Base-by-base conservation (phyloP, 1,140 invertebrate species). In the Formica selysi region DNA sequence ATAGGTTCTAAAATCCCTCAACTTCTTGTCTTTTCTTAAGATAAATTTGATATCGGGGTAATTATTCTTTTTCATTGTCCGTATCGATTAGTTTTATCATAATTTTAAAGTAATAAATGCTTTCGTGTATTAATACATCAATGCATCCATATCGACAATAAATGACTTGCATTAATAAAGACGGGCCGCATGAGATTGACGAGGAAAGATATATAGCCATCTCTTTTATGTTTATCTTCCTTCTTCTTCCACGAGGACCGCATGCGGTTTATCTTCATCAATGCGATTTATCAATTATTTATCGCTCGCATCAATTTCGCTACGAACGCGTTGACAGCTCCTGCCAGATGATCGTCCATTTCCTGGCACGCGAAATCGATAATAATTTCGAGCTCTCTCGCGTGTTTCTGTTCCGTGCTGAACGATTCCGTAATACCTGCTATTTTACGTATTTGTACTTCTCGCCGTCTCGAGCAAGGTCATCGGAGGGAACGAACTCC, bases 211-310 rank as follows among this genome's bases (percentile, higher is more conserved):
- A 29, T 29, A 29, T n/a, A 48, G 22, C 0, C 38, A 36, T 51
- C 54, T 51, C 54, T 51, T 22, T 51, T 61, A 8, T 22, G 22
- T 78, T 48, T 22, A 48, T 78, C 26, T 19, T 8, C 29, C 6
- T 16, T n/a, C 38, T n/a, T 32, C 19, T 19, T 51, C 48, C 16
- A 5, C 4, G 4, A 51, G 16, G 16, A 51, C 26, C 19, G 2
- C 10, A 0, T 62, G 11, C 13, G 41, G 22, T 70, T 81, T 44
- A 59, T 59, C 65, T 41, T 57, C 48, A 36, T 32, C 79, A n/a
- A 41, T 48, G n/a, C 32, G 57, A 41, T 22, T 71, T 68, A 61
- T 83, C 54, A 83, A 74, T 83, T 83, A 83, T 62, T 59, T 36
- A 16, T 8, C 16, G 19, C 29, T 16, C 22, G 38, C 32, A n/a